Evolutionary conservation across 2,888 invertebrate genomes (phyloP).

Genomic region (Xylophagus ater): DNA sequence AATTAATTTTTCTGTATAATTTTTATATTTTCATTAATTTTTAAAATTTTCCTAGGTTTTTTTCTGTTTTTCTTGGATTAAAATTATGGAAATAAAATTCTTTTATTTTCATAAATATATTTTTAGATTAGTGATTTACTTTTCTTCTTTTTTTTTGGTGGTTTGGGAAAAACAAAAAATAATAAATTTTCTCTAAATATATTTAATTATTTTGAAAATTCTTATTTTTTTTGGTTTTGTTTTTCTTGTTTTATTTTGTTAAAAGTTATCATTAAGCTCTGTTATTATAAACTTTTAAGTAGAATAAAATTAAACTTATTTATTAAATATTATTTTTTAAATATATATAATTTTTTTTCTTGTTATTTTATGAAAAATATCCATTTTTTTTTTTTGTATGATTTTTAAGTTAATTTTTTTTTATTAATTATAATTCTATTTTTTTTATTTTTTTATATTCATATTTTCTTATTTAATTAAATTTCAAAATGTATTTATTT

Average conservation of each 20-base stretch:
- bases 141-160: too few species aligned
- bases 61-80: slow-evolving; percentile 4
- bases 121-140: too few species aligned
- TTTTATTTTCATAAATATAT: too few species aligned
- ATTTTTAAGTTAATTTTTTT: slow-evolving; percentile 3
- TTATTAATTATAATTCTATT: slow-evolving; percentile 5
- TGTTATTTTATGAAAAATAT: slow-evolving; percentile 10
- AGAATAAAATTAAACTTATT: slow-evolving; percentile 4
- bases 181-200: background rate
- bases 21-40: slow-evolving; percentile 2
- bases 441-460: slow-evolving; percentile 4
- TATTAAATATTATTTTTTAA: too few species aligned
- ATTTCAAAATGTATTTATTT: background rate
- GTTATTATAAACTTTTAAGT: too few species aligned
- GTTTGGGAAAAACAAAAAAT: too few species aligned
- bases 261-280: slow-evolving; percentile 2
- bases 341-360: slow-evolving; percentile 4
- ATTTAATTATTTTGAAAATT: background rate
- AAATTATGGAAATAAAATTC: too few species aligned
- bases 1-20: slow-evolving; percentile 1
- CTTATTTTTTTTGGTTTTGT: background rate
- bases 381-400: slow-evolving; percentile 6
- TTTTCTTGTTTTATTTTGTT: background rate
- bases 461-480: slow-evolving; percentile 4
- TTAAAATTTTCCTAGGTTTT: background rate